These are phyloP conservation scores for Glyptemys insculpta DNA, from an alignment of 2,797 vertebrate species.

Conservation along the genomic window DNA sequence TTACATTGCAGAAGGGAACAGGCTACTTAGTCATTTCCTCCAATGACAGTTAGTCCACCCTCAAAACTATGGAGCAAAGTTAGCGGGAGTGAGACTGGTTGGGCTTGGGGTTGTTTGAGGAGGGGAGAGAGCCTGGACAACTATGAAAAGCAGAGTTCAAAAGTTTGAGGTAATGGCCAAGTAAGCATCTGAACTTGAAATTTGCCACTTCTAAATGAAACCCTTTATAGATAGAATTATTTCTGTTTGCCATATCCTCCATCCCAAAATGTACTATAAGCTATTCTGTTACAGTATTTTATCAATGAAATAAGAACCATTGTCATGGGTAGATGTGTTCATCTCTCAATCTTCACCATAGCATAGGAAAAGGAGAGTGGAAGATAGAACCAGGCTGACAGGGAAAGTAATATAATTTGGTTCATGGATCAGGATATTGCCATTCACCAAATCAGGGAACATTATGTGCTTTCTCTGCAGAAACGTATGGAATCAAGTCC, in stretches of 20 bases:
- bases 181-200: neutral
- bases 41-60: neutral
- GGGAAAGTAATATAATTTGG: neutral
- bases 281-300: neutral
- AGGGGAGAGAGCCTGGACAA: neutral
- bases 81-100: neutral
- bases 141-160: neutral
- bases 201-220: neutral
- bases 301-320: neutral
- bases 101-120: neutral
- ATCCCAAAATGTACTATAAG: neutral
- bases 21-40: neutral
- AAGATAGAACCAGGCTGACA: neutral
- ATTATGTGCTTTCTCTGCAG: neutral
- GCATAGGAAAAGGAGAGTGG: neutral
- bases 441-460: neutral
- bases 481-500: neutral
- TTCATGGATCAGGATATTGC: neutral
- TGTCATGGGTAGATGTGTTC: fast-evolving
- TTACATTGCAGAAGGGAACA: neutral
- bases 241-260: neutral
- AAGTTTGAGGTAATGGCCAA: neutral
- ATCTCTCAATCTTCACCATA: neutral
- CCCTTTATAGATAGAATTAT: too few relatives aligned
- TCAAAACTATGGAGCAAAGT: neutral